These are phyloP conservation scores for Prietella phreatophila DNA, from an alignment of 2,113 vertebrate genomes.

Conservation along the genomic window DNA sequence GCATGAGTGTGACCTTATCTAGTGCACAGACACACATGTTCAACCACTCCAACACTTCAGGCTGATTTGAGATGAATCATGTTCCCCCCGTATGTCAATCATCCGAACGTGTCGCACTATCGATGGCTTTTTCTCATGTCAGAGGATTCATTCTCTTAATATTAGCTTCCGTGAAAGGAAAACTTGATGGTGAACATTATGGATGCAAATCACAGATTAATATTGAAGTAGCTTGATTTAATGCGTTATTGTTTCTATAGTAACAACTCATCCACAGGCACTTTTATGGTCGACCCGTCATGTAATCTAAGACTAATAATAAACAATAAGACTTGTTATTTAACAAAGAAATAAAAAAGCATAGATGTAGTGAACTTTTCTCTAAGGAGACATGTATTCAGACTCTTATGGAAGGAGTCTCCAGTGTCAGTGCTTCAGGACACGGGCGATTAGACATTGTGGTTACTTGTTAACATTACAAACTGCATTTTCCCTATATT, in stretches of 20 bases:
- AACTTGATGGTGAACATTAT: background rate
- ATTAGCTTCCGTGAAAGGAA: background rate
- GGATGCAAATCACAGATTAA: background rate
- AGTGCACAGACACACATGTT: background rate
- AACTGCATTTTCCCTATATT: background rate
- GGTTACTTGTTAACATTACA: background rate
- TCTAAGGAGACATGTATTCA: background rate
- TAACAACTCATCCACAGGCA: background rate
- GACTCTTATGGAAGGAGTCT: background rate
- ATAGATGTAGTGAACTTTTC: background rate
- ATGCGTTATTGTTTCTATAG: background rate
- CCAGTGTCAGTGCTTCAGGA: background rate
- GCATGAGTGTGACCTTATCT: slow-evolving; percentile 14
- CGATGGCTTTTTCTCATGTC: background rate
- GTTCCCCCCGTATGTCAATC: background rate
- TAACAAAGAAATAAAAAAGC: background rate
- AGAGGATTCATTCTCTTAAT: background rate
- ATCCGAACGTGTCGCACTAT: background rate
- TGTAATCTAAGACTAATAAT: too few species aligned
- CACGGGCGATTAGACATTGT: background rate
- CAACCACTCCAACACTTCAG: background rate
- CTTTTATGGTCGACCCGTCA: too few species aligned
- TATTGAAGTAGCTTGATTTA: background rate
- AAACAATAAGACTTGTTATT: background rate
- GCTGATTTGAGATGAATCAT: background rate